These are phyloP conservation scores for Amphipoea lucens DNA, from an alignment of 2,888 invertebrate species.

Conservation along the genomic window DNA sequence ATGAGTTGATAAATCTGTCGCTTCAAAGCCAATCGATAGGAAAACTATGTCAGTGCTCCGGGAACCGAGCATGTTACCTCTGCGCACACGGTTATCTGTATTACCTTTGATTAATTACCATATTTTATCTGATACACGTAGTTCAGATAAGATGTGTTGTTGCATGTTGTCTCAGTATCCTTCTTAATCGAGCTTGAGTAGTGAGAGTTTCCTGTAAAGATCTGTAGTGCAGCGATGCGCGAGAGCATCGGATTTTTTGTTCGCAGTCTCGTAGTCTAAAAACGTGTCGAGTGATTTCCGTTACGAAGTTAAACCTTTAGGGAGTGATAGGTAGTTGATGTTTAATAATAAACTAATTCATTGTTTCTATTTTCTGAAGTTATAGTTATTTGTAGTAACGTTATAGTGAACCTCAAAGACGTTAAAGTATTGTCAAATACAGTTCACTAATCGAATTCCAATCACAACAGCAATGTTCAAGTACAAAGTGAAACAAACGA, in stretches of 20 bases:
- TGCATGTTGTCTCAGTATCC: conserved; percentile 49
- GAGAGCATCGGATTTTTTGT: conserved; percentile 50
- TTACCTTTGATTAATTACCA: conserved; percentile 67
- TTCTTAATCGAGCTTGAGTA: conserved; percentile 53
- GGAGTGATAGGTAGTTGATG: conserved; percentile 20
- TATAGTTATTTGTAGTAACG: neutral
- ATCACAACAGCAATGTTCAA: conserved; percentile 64
- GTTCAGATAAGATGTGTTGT: conserved; percentile 60
- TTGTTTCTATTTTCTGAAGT: conserved; percentile 6
- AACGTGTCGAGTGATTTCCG: conserved; percentile 62
- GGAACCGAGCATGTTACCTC: conserved; percentile 6
- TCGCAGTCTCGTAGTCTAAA: conserved; percentile 46
- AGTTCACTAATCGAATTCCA: conserved; percentile 70
- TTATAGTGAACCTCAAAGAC: conserved; percentile 9
- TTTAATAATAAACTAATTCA: conserved; percentile 24
- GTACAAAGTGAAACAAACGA: conserved; percentile 65
- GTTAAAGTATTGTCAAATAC: conserved; percentile 36
- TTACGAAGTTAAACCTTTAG: conserved; percentile 49
- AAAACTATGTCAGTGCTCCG: conserved; percentile 27
- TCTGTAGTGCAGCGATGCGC: conserved; percentile 41
- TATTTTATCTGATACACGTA: conserved; percentile 62
- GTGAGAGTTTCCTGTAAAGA: conserved; percentile 60
- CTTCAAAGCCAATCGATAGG: conserved; percentile 34
- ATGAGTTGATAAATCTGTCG: conserved; percentile 42
- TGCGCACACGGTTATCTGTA: conserved; percentile 53